Evolutionary conservation across 2,797 vertebrate genomes (phyloP).

Genomic region (Salmo trutta): DNA sequence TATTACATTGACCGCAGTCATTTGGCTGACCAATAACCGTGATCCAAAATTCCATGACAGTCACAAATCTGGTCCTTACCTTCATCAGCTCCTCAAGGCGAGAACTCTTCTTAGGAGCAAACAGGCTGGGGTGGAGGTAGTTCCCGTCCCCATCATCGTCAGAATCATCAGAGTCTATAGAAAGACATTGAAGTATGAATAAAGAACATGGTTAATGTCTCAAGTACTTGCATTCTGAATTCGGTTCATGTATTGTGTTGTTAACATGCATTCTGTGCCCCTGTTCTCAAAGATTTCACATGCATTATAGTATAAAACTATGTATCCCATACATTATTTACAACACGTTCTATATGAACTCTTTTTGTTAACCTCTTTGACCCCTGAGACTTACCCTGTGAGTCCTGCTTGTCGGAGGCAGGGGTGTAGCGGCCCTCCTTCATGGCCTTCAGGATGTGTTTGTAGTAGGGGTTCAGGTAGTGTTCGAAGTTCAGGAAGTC

Average conservation of each 20-base stretch:
- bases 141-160: conserved; percentile 84
- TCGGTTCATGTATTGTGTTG: not conserved
- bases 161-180: conserved; percentile 76
- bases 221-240: not conserved
- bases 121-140: conserved; percentile 96
- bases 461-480: conserved; percentile 99
- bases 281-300: not conserved
- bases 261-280: not conserved
- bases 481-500: conserved; percentile 98
- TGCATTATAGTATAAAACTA: not conserved
- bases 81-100: conserved; percentile 94
- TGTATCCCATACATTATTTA: not conserved
- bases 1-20: no score
- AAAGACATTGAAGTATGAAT: not conserved
- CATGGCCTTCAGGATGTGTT: conserved; percentile 94
- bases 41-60: not conserved
- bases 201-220: not conserved
- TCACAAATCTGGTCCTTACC: conserved; percentile 65
- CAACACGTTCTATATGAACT: not conserved
- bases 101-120: conserved; percentile 88
- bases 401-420: conserved; percentile 72
- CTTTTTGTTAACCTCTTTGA: not conserved
- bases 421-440: conserved; percentile 90
- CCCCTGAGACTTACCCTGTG: conserved; percentile 73
- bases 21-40: no score